These are phyloP conservation scores for Lasioglossum marginatum DNA, from an alignment of 2,888 invertebrate species.

Conservation along the genomic window DNA sequence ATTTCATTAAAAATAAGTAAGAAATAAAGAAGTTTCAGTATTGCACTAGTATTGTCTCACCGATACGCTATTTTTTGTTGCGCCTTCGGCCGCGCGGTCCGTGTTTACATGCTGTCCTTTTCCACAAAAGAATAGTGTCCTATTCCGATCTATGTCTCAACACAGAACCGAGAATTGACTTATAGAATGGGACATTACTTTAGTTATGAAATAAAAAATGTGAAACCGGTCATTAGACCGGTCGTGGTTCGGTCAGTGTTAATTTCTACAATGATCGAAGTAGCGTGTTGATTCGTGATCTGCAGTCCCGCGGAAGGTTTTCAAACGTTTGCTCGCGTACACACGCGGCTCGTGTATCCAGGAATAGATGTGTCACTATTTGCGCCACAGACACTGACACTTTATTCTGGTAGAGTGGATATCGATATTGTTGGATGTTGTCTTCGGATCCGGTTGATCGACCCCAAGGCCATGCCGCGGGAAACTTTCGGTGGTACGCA, in stretches of 20 bases:
- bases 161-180: too few species aligned
- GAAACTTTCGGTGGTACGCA: constrained; percentile 22
- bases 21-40: too few species aligned
- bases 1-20: too few species aligned
- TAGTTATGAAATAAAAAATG: too few species aligned
- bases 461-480: constrained; percentile 38
- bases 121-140: too few species aligned
- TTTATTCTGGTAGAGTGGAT: constrained; percentile 63
- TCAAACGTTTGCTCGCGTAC: constrained; percentile 33
- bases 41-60: too few species aligned
- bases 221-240: too few species aligned
- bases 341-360: constrained; percentile 34
- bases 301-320: constrained; percentile 26
- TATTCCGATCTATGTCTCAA: too few species aligned
- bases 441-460: constrained; percentile 48
- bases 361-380: constrained; percentile 65
- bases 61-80: too few species aligned
- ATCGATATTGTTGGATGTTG: constrained; percentile 63
- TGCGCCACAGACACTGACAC: constrained; percentile 47
- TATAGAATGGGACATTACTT: too few species aligned
- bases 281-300: not conserved
- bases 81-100: too few species aligned
- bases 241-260: not conserved
- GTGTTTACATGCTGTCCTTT: too few species aligned
- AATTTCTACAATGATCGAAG: not conserved